Base-by-base conservation (phyloP, 2,888 invertebrate species). In the Zootermopsis nevadensis region DNA sequence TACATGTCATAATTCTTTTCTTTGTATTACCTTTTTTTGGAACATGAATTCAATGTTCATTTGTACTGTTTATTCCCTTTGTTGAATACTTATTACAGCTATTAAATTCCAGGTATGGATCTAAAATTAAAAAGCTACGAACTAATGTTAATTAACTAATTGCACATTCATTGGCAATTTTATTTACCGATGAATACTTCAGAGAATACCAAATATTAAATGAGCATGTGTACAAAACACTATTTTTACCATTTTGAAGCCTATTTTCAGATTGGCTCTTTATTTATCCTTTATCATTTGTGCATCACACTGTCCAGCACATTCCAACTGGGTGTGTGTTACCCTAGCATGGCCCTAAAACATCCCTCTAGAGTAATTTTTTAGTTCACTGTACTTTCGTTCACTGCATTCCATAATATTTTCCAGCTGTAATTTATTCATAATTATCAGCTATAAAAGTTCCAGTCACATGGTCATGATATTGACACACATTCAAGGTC, bases 1-100 rank as follows among this genome's bases (percentile, higher is more conserved):
- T 81, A 74, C 55, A 74, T 81, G 81, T 81, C 81, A 72, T 81
- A 66, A 55, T 55, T 33, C 15, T n/a, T 67, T 80, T 67, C 67
- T 67, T 38, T 30, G 38, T 30, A 69, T 42, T 80, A 69, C 69
- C 38, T 19, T 67, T 38, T 33, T 80, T 80, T 42, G 27, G 48
- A 38, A 42, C 67, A 55, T 67, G 12, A 66, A 66, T 74, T 74
- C 24, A n/a, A 2, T 74, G n/a, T 74, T 74, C 24, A 74, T n/a
- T 74, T 35, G 22, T 27, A 33, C 24, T 1, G 33, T 33, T 22
- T 69, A 33, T 4, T 0, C 12, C 7, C 8, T 74, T 8, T 22
- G 0, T n/a, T 74, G 74, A 38, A n/a, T 38, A 38, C 10, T 38
- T 74, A 35, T n/a, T 42, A 74, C n/a, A 33, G 22, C 4, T 24